These are phyloP conservation scores for Sepioteuthis lessoniana DNA, from an alignment of 2,888 invertebrate genomes.

Conservation along the genomic window DNA sequence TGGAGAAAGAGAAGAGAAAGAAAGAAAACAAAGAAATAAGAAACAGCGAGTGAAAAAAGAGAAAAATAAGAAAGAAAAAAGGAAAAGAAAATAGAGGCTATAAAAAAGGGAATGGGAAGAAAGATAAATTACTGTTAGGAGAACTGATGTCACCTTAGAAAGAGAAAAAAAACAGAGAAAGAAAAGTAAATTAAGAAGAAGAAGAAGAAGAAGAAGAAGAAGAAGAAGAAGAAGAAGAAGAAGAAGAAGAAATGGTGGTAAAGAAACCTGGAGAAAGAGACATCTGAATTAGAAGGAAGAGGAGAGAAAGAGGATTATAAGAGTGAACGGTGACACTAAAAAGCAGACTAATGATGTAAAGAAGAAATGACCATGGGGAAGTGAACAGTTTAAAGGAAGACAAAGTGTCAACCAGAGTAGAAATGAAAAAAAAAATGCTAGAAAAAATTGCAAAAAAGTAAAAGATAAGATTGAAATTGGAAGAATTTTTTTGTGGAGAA, in stretches of 20 bases:
- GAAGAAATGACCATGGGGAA: background rate
- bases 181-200: background rate
- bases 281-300: background rate
- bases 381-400: constrained; percentile 33
- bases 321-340: background rate
- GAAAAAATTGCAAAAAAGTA: background rate
- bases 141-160: background rate
- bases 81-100: too few species aligned
- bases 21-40: too few species aligned
- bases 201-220: too few species aligned
- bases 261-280: background rate
- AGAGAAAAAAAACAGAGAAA: background rate
- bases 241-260: too few species aligned
- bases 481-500: background rate
- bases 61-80: too few species aligned
- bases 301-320: background rate
- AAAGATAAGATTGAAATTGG: background rate
- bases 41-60: too few species aligned
- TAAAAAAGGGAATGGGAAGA: background rate
- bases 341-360: background rate
- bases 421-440: background rate
- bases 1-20: too few species aligned
- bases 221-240: too few species aligned
- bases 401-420: background rate
- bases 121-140: background rate